Conservation (phyloP, 1,140 invertebrate genomes). For the Atta texana region DNA sequence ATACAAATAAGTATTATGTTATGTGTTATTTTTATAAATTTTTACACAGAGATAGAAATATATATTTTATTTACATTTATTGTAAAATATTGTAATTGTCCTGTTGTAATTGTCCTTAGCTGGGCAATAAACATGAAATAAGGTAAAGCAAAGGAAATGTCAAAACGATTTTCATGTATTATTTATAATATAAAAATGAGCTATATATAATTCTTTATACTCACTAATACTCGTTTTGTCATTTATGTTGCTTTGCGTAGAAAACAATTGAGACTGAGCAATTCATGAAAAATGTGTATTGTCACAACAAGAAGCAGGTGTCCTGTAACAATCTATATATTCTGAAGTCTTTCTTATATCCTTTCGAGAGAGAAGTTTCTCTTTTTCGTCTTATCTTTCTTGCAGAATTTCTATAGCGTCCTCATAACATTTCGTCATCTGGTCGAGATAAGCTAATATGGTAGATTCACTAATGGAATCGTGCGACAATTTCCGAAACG, state of each 20-base stretch:
- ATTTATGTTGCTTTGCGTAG: background rate
- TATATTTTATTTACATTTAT: background rate
- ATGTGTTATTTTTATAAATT: slow-evolving; percentile 1
- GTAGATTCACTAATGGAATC: slow-evolving; percentile 46
- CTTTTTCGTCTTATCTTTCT: slow-evolving; percentile 52
- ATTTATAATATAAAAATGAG: background rate
- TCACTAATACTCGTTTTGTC: slow-evolving; percentile 1
- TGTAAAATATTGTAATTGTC: slow-evolving; percentile 2
- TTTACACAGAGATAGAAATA: slow-evolving; percentile 18
- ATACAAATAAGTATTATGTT: slow-evolving; percentile 12
- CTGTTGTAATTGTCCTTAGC: background rate
- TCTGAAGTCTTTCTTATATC: background rate
- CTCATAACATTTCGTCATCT: slow-evolving; percentile 78
- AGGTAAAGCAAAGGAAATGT: background rate
- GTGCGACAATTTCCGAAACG: slow-evolving; percentile 87
- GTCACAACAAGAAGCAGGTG: background rate
- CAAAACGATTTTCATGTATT: slow-evolving; percentile 6
- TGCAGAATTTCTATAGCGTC: slow-evolving; percentile 72
- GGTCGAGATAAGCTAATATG: slow-evolving; percentile 70
- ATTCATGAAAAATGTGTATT: slow-evolving; percentile 15
- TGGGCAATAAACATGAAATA: background rate
- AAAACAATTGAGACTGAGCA: background rate
- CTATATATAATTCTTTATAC: background rate
- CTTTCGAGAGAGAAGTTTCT: background rate
- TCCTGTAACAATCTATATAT: slow-evolving; percentile 17